phyloP scores from a whole-genome alignment of 2,797 vertebrate genomes.

The Cottoperca gobio region DNA sequence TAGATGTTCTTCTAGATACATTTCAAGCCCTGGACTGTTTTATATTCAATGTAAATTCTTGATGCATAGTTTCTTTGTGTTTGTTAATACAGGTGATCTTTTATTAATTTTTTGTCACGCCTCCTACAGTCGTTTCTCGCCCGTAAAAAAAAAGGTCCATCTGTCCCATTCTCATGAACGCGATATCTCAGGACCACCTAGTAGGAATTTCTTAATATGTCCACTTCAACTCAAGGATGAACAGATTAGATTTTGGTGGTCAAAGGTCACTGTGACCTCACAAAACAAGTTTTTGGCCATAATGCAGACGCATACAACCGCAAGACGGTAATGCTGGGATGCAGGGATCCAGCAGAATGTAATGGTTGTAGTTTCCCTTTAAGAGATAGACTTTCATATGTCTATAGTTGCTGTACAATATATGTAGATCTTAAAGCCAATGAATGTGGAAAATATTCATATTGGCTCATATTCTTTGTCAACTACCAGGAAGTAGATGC shows the following conservation, averaged over 20 bases:
- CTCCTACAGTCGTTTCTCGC: not conserved
- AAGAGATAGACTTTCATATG: not conserved
- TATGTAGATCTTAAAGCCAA: not conserved
- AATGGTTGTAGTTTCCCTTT: not conserved
- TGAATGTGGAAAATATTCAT: not conserved
- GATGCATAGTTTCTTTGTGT: not conserved
- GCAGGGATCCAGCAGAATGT: not conserved
- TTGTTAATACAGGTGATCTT: not conserved
- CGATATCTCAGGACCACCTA: too few species aligned
- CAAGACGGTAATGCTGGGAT: too few species aligned
- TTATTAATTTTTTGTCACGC: not conserved
- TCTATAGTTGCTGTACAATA: not conserved
- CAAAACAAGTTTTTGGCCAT: too few species aligned
- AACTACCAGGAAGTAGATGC: not conserved
- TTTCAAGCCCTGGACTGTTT: not conserved
- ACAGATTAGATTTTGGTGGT: too few species aligned
- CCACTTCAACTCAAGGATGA: too few species aligned
- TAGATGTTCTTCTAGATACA: not conserved
- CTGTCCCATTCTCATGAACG: too few species aligned
- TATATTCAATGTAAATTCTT: not conserved
- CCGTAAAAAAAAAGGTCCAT: too few species aligned
- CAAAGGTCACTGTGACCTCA: too few species aligned
- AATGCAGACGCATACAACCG: too few species aligned
- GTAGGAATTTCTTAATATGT: too few species aligned
- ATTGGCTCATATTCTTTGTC: not conserved